Evolutionary conservation across 2,797 vertebrate species (phyloP).

Genomic region (Apodemus agrarius): DNA sequence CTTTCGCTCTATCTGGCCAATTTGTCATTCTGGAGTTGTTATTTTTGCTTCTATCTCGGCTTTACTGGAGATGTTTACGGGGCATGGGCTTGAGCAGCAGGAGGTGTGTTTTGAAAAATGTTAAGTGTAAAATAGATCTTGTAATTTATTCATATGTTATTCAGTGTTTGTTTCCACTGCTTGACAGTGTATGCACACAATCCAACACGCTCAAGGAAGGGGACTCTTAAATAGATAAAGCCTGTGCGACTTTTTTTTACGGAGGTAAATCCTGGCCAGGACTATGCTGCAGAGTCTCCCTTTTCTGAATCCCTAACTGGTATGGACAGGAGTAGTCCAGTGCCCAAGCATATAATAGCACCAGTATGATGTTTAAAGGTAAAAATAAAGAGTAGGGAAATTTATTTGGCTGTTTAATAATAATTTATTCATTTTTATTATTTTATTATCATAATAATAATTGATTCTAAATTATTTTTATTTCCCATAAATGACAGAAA

Average conservation of each 20-base stretch:
- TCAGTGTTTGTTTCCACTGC: slow-evolving; percentile 68
- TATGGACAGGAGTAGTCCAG: background rate
- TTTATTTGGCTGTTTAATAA: slow-evolving; percentile 19
- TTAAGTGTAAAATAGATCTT: slow-evolving; percentile 81
- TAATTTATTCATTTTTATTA: background rate
- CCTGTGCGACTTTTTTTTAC: background rate
- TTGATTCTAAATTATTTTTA: background rate
- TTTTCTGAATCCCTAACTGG: background rate
- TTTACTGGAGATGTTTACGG: slow-evolving; percentile 85
- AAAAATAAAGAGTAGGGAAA: background rate
- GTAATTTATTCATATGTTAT: slow-evolving; percentile 72
- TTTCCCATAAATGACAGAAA: background rate
- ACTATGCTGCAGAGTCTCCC: background rate
- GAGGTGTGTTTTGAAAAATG: slow-evolving; percentile 85
- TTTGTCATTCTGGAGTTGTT: slow-evolving; percentile 85
- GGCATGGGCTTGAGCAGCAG: slow-evolving; percentile 85
- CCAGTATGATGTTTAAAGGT: background rate
- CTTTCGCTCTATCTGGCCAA: slow-evolving; percentile 82
- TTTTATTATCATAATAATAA: background rate
- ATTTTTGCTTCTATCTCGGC: slow-evolving; percentile 83
- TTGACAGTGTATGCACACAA: background rate
- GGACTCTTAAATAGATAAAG: background rate
- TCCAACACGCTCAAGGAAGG: slow-evolving; percentile 5
- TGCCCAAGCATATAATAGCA: background rate
- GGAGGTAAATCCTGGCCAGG: background rate